Evolutionary conservation across 92 coral and sea anemone species (phyloP).

Genomic region (Phenganax stokvisi): DNA sequence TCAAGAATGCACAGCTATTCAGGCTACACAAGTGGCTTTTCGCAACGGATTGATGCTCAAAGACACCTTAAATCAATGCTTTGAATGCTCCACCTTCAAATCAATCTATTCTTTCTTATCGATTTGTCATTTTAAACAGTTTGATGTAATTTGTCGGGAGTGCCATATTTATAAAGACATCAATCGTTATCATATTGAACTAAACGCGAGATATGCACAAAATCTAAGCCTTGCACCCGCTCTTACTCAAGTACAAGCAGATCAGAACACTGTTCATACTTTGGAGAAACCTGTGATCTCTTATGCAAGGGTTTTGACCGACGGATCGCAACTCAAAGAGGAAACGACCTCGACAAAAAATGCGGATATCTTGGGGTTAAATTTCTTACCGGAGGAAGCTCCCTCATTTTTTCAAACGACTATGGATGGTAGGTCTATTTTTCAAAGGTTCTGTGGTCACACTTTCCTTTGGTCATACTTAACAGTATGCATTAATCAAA

Average conservation of each 20-base stretch:
- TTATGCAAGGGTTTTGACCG: constrained; percentile 29
- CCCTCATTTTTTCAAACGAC: constrained; percentile 36
- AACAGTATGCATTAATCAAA: too few species aligned
- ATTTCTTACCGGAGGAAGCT: not conserved
- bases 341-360: not conserved
- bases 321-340: constrained; percentile 16
- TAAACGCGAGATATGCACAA: constrained; percentile 72
- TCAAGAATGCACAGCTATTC: constrained; percentile 76
- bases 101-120: constrained; percentile 72
- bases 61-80: constrained; percentile 81
- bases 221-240: constrained; percentile 81
- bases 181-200: constrained; percentile 61
- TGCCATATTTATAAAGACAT: constrained; percentile 80
- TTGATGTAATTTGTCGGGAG: constrained; percentile 71
- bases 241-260: constrained; percentile 51
- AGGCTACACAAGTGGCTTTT: constrained; percentile 63
- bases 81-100: constrained; percentile 80
- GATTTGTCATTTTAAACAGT: constrained; percentile 37
- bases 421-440: constrained; percentile 27
- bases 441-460: too few species aligned
- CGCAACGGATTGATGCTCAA: constrained; percentile 64
- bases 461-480: too few species aligned
- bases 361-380: constrained; percentile 23
- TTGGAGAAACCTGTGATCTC: constrained; percentile 10
- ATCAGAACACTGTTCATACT: constrained; percentile 11